Evolutionary conservation across 2,888 invertebrate species (phyloP).

Genomic region (Acanthococcus lagerstroemiae): DNA sequence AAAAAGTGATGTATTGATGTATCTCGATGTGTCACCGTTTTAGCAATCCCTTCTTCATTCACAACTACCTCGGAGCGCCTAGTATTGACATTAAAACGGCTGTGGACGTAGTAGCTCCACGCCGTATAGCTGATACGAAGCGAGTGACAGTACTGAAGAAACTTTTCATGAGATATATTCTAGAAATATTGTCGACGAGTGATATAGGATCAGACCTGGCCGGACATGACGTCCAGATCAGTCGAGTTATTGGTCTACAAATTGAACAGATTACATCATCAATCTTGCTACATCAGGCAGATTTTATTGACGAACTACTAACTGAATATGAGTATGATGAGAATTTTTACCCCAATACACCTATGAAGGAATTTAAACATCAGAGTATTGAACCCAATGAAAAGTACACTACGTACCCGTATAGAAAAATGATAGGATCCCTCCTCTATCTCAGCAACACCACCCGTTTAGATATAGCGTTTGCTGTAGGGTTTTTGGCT

Average conservation of each 20-base stretch:
- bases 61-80: not conserved
- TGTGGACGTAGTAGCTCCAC: not conserved
- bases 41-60: constrained; percentile 1
- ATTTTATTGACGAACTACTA: not conserved
- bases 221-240: constrained; percentile 60
- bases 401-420: not conserved
- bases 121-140: constrained; percentile 7
- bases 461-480: not conserved
- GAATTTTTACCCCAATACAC: not conserved
- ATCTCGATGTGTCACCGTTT: not conserved
- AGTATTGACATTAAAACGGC: constrained; percentile 1
- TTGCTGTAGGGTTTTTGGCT: not conserved
- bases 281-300: not conserved
- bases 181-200: constrained; percentile 66
- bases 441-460: not conserved
- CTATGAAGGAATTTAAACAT: not conserved
- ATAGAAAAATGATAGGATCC: not conserved
- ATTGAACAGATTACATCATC: not conserved
- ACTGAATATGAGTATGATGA: not conserved
- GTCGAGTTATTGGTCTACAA: constrained; percentile 48
- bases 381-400: not conserved
- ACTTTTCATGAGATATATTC: constrained; percentile 68
- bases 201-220: constrained; percentile 51
- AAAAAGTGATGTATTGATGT: not conserved
- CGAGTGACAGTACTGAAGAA: constrained; percentile 55